phyloP scores from a whole-genome alignment of 2,797 vertebrate genomes.

The Anomalospiza imberbis region DNA sequence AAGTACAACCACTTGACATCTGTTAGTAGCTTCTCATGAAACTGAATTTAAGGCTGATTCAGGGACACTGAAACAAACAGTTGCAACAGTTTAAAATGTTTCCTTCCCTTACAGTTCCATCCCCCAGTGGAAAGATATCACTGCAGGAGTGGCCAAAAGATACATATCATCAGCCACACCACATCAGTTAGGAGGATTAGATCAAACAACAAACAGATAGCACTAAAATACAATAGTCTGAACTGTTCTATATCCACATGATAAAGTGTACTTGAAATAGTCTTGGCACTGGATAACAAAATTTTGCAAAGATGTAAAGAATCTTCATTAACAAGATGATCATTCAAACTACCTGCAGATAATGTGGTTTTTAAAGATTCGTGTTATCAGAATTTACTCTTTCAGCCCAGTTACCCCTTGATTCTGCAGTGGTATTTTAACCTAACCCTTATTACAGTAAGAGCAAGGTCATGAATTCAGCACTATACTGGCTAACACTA shows the following conservation, averaged over 20 bases:
- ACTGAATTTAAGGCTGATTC: neutral
- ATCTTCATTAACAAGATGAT: neutral
- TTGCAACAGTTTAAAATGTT: neutral
- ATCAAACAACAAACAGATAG: neutral
- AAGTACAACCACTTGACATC: rapidly evolving
- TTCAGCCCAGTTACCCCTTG: neutral
- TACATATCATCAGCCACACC: neutral
- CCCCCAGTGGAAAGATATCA: neutral
- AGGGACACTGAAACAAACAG: neutral
- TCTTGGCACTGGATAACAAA: neutral
- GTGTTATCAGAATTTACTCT: neutral
- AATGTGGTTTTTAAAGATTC: neutral
- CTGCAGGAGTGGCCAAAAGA: neutral
- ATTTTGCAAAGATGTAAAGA: neutral
- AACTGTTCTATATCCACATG: neutral
- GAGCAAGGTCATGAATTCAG: neutral
- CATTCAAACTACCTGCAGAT: neutral
- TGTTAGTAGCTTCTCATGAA: neutral
- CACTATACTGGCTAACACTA: neutral
- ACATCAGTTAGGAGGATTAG: neutral
- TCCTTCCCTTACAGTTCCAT: neutral
- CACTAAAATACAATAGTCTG: neutral
- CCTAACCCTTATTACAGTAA: neutral
- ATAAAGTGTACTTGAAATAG: neutral
- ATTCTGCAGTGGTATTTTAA: neutral